Conservation (phyloP, 2,113 vertebrate genomes). For the Protobothrops mucrosquamatus region DNA sequence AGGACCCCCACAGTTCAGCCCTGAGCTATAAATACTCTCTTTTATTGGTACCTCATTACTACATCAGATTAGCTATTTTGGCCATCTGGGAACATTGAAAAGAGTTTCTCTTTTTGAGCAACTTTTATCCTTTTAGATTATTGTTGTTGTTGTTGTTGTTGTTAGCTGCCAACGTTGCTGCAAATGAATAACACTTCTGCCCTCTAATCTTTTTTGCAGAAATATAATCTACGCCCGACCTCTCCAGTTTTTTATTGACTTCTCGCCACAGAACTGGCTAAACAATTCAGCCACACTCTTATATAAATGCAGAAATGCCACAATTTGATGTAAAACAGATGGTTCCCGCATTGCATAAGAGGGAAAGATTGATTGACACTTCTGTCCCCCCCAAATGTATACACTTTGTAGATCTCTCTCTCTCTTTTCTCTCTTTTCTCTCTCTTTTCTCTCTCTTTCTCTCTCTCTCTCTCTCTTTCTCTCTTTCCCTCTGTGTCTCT, state of each 20-base stretch:
- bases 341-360: slow-evolving; percentile 19
- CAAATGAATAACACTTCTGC: background rate
- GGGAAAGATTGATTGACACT: background rate
- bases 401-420: background rate
- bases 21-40: too few relatives aligned
- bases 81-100: background rate
- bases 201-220: background rate
- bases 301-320: slow-evolving; percentile 17
- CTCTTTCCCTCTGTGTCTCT: too few relatives aligned
- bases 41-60: too few relatives aligned
- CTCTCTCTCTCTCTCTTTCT: too few relatives aligned
- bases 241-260: background rate
- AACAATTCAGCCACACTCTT: slow-evolving; percentile 7
- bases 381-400: background rate
- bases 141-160: too few relatives aligned
- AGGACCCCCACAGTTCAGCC: too few relatives aligned
- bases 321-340: slow-evolving; percentile 9
- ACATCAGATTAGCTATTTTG: too few relatives aligned
- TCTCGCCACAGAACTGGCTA: background rate
- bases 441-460: too few relatives aligned
- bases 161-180: background rate
- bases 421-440: too few relatives aligned
- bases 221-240: background rate
- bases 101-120: background rate
- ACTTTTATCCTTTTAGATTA: background rate